phyloP scores from a whole-genome alignment of 2,888 invertebrate genomes.

The Rhingia campestris region DNA sequence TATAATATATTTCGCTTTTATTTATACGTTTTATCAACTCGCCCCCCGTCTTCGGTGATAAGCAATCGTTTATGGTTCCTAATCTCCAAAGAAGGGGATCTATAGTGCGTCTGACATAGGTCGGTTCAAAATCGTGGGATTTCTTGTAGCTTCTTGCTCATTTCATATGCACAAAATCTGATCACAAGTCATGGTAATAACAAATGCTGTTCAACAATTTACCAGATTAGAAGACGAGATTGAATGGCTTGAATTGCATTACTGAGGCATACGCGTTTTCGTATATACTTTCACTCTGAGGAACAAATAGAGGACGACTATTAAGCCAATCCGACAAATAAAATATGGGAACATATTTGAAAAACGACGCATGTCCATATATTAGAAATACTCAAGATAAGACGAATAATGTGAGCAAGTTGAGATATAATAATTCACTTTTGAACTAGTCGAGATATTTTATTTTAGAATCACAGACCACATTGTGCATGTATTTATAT shows the following conservation, averaged over 20 bases:
- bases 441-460: background rate
- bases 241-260: slow-evolving; percentile 15
- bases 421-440: slow-evolving; percentile 8
- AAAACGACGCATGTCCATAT: slow-evolving; percentile 8
- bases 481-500: too few species aligned
- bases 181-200: slow-evolving; percentile 13
- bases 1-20: slow-evolving; percentile 28
- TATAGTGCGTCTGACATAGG: slow-evolving; percentile 28
- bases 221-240: slow-evolving; percentile 31
- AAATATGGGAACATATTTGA: slow-evolving; percentile 38
- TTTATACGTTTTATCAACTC: slow-evolving; percentile 24
- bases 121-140: background rate
- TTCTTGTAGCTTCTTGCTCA: slow-evolving; percentile 12
- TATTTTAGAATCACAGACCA: background rate
- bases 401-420: background rate
- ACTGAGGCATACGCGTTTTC: background rate
- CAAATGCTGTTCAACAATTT: slow-evolving; percentile 20
- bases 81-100: slow-evolving; percentile 4
- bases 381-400: slow-evolving; percentile 18
- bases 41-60: slow-evolving; percentile 22
- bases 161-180: slow-evolving; percentile 25
- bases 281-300: slow-evolving; percentile 2
- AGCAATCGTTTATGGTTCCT: slow-evolving; percentile 20
- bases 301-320: slow-evolving; percentile 19
- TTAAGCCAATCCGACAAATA: slow-evolving; percentile 23